Base-by-base conservation (phyloP, 1,140 invertebrate genomes). In the Drosophila arawakana region DNA sequence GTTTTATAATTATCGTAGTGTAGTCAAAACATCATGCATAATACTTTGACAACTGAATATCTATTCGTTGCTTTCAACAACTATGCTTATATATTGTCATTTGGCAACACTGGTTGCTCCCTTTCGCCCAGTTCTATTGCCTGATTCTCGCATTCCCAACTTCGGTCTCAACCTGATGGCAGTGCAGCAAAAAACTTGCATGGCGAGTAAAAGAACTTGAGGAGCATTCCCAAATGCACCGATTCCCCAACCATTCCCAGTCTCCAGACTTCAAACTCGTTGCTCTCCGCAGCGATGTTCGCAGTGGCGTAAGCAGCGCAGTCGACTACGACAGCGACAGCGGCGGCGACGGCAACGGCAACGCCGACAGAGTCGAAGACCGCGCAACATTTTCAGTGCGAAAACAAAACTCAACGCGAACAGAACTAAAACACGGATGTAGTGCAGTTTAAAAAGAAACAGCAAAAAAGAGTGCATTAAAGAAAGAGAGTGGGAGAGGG, bases 401-500 rank as follows among this genome's bases (percentile, higher is more conserved):
- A 78, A 91, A 91, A 88, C 80, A 82, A 88, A 79, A 74, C 83
- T 91, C 88, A 83, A 78, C 73, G 81, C 83, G 88, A 75, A 46
- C 83, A 88, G 88, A 91, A 78, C 82, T 62, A 55, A 58, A 71
- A 46, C 57, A 68, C 68, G 66, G 59, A 59, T 54, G 55, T 55
- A 73, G 49, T 67, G 65, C 47, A 57, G 15, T 11, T 0, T 7
- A 18, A 35, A n/a, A 39, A 25, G 2, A 21, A 1, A 58, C 7
- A 55, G n/a, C 18, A 25, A 67, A 9, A 55, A 8, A 54, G 2
- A 54, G 50, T 35, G 49, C 30, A 30, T 21, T 47, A 43, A 9
- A 25, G 7, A 55, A 13, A 15, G 52, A 55, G 52, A 37, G 50
- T 2, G 50, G 13, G 11, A 54, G 34, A 3, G 7, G 8, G 52